A percentile compares a stretch with the other conserved stretches of the same genome.
Evolutionary conservation across 2,113 vertebrate species (phyloP).

Genomic region (Hippocampus barbouri): DNA sequence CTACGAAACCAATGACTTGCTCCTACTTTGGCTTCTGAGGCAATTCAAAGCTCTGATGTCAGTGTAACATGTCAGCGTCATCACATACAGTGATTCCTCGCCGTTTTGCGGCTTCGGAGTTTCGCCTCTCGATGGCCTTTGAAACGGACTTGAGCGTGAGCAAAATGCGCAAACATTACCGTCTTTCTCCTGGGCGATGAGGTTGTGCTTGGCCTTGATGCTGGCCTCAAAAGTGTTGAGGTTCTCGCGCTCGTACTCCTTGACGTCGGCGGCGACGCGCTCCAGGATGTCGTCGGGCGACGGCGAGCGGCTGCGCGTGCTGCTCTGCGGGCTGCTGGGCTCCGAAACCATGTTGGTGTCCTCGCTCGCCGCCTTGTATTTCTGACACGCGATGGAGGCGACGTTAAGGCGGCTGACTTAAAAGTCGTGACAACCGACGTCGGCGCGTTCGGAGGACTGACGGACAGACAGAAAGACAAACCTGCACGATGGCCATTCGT

Average conservation of each 20-base stretch:
- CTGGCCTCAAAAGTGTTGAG: constrained; percentile 93
- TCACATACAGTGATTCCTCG: no score
- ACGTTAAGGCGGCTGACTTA: not conserved
- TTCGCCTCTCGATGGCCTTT: no score
- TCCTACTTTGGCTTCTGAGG: no score
- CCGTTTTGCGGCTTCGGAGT: no score
- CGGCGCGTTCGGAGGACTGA: no score
- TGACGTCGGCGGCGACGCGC: constrained; percentile 92
- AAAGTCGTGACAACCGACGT: not conserved
- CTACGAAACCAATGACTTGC: no score
- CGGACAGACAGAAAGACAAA: constrained; percentile 32
- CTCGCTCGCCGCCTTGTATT: constrained; percentile 88
- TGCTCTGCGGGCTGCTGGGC: constrained; percentile 95
- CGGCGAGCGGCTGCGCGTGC: constrained; percentile 87
- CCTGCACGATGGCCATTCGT: constrained; percentile 92
- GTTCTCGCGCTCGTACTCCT: constrained; percentile 95
- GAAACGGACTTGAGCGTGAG: no score
- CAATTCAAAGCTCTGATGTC: no score
- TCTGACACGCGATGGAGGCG: constrained; percentile 65
- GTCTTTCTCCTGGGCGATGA: constrained; percentile 93
- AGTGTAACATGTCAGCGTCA: no score
- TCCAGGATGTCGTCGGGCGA: constrained; percentile 95
- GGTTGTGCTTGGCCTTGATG: constrained; percentile 96
- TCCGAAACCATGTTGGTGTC: constrained; percentile 90
- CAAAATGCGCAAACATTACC: constrained; percentile 66